phyloP scores from a whole-genome alignment of 2,888 invertebrate species.

The Pardosa pseudoannulata region DNA sequence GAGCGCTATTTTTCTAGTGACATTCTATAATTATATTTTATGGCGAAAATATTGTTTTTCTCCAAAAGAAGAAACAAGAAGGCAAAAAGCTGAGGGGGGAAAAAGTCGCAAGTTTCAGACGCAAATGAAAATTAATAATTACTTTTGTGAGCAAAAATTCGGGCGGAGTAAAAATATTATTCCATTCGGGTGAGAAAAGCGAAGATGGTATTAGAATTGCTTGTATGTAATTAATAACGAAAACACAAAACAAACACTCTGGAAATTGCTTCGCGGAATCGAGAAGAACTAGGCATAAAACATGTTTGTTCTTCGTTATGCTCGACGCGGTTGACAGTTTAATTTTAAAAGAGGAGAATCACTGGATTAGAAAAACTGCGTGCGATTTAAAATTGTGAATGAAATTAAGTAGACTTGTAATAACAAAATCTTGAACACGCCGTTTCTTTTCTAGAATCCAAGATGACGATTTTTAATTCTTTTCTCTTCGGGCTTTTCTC shows the following conservation, averaged over 20 bases:
- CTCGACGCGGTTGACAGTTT: constrained; percentile 34
- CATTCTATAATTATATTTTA: too few relatives aligned
- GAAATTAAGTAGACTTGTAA: constrained; percentile 30
- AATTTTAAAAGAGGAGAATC: constrained; percentile 21
- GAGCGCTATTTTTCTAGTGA: too few relatives aligned
- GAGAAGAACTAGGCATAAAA: constrained; percentile 11
- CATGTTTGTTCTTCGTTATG: constrained; percentile 44
- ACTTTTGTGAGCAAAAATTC: too few relatives aligned
- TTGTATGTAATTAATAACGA: constrained; percentile 14
- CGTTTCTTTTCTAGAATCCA: constrained; percentile 8
- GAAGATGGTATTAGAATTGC: background rate
- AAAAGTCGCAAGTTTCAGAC: too few relatives aligned
- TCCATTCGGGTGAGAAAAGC: background rate
- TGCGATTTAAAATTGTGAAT: constrained; percentile 22
- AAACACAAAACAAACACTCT: constrained; percentile 9
- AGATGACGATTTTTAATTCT: constrained; percentile 24
- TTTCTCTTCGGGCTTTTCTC: constrained; percentile 26
- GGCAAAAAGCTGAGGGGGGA: too few relatives aligned
- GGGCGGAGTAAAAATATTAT: background rate
- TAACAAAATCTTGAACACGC: constrained; percentile 52
- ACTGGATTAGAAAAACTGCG: constrained; percentile 27
- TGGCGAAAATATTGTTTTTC: too few relatives aligned
- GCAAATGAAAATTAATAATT: too few relatives aligned
- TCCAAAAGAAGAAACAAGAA: too few relatives aligned
- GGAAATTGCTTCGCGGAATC: background rate